Conservation (phyloP, 2,888 invertebrate genomes). For the Cryptocheilus praepositus region DNA sequence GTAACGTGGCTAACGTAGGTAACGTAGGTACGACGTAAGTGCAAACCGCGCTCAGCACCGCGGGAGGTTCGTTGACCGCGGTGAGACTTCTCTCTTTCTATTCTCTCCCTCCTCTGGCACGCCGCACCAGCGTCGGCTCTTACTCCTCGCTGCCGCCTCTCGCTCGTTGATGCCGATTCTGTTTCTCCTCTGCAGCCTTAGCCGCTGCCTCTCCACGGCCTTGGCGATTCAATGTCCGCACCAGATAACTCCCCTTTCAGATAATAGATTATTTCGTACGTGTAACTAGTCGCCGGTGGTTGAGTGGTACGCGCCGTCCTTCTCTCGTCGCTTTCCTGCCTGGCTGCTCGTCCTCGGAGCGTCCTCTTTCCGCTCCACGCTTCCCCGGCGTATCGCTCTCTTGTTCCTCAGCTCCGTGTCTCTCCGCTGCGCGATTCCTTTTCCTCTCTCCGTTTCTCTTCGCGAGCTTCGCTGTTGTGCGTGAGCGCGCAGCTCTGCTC, state of each 20-base stretch:
- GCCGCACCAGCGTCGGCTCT: slow-evolving; percentile 28
- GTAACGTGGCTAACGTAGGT: slow-evolving; percentile 33
- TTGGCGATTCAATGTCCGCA: slow-evolving; percentile 74
- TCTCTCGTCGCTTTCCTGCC: slow-evolving; percentile 8
- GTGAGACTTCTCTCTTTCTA: slow-evolving; percentile 62
- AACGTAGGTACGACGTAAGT: slow-evolving; percentile 25
- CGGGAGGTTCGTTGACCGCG: slow-evolving; percentile 70
- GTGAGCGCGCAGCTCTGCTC: slow-evolving; percentile 22
- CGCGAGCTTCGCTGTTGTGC: slow-evolving; percentile 7
- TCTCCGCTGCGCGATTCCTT: background rate
- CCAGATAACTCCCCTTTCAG: slow-evolving; percentile 72
- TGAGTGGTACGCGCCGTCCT: slow-evolving; percentile 29
- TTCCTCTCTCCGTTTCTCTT: slow-evolving; percentile 6
- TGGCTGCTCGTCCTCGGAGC: background rate
- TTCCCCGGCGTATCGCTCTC: slow-evolving; percentile 18
- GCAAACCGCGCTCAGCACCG: slow-evolving; percentile 39
- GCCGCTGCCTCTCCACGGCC: slow-evolving; percentile 64
- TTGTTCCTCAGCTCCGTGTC: slow-evolving; percentile 27
- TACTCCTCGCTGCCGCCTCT: slow-evolving; percentile 27
- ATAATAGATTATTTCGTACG: slow-evolving; percentile 74
- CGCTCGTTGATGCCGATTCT: slow-evolving; percentile 26
- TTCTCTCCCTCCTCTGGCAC: slow-evolving; percentile 15
- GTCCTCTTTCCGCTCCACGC: background rate
- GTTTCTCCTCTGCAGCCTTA: slow-evolving; percentile 25
- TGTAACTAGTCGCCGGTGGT: slow-evolving; percentile 69